These are phyloP conservation scores for Anguilla marmorata DNA, from an alignment of 2,797 vertebrate species.

Conservation along the genomic window DNA sequence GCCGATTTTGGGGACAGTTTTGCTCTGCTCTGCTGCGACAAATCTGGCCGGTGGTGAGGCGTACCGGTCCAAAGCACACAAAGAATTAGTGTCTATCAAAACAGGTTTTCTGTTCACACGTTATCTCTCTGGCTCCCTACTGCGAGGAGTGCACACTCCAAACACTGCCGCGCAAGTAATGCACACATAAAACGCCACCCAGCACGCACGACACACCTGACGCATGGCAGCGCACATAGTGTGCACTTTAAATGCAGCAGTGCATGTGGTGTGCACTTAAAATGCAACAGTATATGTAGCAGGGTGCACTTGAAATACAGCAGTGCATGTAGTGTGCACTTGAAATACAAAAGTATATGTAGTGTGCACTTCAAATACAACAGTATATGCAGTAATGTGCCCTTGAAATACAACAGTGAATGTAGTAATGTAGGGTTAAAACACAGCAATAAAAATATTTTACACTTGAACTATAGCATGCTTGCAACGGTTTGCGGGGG, in stretches of 20 bases:
- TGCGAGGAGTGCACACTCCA: not conserved
- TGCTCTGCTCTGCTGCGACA: conserved; percentile 52
- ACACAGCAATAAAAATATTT: not conserved
- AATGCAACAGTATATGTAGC: not conserved
- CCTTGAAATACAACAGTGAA: not conserved
- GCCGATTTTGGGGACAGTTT: conserved; percentile 9
- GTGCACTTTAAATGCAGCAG: not conserved
- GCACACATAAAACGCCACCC: not conserved
- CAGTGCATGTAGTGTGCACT: not conserved
- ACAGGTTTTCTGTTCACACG: not conserved
- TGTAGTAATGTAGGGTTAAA: not conserved
- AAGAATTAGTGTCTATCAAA: conserved; percentile 8
- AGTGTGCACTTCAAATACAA: not conserved
- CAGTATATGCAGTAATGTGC: not conserved
- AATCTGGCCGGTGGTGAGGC: conserved; percentile 52
- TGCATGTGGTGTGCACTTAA: not conserved
- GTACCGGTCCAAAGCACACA: not conserved
- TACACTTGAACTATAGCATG: not conserved
- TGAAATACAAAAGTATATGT: not conserved
- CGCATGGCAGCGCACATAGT: not conserved
- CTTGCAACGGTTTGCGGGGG: not conserved
- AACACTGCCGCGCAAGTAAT: not conserved
- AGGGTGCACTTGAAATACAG: not conserved
- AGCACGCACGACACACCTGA: not conserved
- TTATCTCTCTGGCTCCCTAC: not conserved